phyloP scores from a whole-genome alignment of 2,113 vertebrate species.

The Burhinus bistriatus region DNA sequence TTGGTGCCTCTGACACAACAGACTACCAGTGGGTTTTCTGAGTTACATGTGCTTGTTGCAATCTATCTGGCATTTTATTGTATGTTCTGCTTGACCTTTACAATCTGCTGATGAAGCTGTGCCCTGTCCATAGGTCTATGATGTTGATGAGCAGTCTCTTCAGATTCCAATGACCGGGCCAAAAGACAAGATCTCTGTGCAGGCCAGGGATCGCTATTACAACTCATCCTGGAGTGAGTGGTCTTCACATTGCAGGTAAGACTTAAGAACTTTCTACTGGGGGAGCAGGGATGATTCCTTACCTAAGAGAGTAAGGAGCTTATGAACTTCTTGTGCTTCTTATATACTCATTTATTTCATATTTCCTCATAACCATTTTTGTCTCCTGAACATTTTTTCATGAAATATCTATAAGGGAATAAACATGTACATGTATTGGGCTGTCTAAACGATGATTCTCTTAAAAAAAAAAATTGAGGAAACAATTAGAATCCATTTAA shows the following conservation, averaged over 20 bases:
- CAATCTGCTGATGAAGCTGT: neutral
- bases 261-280: neutral
- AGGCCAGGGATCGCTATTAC: conserved; percentile 68
- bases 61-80: fast-evolving
- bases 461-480: neutral
- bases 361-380: neutral
- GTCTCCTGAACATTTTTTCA: neutral
- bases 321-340: neutral
- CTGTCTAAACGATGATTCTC: neutral
- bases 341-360: neutral
- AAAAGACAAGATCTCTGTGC: conserved; percentile 10
- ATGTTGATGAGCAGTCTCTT: neutral
- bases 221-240: conserved; percentile 67
- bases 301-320: neutral
- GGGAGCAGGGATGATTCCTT: neutral
- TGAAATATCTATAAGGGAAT: neutral
- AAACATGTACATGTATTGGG: neutral
- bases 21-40: neutral
- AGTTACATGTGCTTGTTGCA: neutral
- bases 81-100: too few relatives aligned
- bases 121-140: neutral
- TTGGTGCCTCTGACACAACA: neutral
- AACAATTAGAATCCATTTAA: neutral
- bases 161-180: neutral
- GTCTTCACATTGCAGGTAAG: conserved; percentile 57